A percentile compares a stretch with the other conserved stretches of the same genome.
phyloP scores from a whole-genome alignment of 2,797 vertebrate species.

The Enteromius thamalakanensis region DNA sequence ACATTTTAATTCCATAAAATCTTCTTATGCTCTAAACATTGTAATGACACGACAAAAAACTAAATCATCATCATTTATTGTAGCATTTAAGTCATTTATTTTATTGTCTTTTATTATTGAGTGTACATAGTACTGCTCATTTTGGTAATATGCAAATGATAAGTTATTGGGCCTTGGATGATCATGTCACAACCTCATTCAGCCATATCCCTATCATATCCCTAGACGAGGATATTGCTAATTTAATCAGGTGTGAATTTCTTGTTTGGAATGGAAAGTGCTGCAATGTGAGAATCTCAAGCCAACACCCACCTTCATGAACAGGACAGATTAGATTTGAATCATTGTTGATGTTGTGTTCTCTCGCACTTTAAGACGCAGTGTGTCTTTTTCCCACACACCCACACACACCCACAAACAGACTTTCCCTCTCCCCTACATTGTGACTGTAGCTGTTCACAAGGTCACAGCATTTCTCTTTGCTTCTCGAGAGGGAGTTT shows the following conservation, averaged over 20 bases:
- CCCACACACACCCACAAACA: conserved; percentile 14
- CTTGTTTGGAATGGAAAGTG: conserved; percentile 4
- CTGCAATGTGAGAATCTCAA: conserved; percentile 33
- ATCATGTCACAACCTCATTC: background rate
- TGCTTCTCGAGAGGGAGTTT: conserved; percentile 7
- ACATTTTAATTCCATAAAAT: no score
- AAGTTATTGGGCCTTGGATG: background rate
- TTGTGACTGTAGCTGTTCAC: conserved; percentile 24
- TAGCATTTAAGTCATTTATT: background rate
- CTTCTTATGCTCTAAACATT: no score
- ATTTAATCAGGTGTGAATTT: conserved; percentile 38
- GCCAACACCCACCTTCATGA: conserved; percentile 23
- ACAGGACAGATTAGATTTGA: conserved; percentile 33
- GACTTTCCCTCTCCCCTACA: conserved; percentile 21
- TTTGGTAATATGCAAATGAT: conserved; percentile 11
- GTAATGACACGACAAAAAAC: no score
- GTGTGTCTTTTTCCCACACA: conserved; percentile 31
- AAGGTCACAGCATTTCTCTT: conserved; percentile 44
- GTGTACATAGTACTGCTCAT: background rate
- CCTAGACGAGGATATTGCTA: conserved; percentile 20
- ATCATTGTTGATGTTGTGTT: conserved; percentile 43
- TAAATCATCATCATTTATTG: background rate
- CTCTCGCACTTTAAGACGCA: background rate
- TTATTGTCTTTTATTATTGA: background rate
- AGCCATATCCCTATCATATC: background rate